phyloP scores from a whole-genome alignment of 2,797 vertebrate species.

The Pseudochaenichthys georgianus region DNA sequence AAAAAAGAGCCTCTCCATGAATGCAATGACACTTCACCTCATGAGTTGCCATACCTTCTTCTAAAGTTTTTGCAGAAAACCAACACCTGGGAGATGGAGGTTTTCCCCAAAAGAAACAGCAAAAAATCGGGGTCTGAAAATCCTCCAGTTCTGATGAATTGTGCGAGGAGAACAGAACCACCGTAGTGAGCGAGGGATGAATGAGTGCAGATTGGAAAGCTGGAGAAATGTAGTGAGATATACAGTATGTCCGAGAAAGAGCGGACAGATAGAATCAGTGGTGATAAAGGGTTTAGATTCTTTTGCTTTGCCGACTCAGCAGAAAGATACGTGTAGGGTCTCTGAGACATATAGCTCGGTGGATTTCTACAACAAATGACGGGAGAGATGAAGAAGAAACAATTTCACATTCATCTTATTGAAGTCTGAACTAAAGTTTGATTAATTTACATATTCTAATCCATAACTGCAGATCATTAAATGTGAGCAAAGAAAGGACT shows the following conservation, averaged over 20 bases:
- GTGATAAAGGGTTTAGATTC: slow-evolving; percentile 2
- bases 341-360: not conserved
- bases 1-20: slow-evolving; percentile 55
- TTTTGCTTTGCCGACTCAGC: slow-evolving; percentile 3
- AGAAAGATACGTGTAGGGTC: not conserved
- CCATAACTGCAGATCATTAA: slow-evolving; percentile 18
- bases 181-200: not conserved
- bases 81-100: slow-evolving; percentile 27
- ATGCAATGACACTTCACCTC: slow-evolving; percentile 47
- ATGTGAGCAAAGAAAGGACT: not conserved
- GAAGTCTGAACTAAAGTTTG: slow-evolving; percentile 10
- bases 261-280: not conserved
- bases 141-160: slow-evolving; percentile 13
- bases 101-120: slow-evolving; percentile 12
- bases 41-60: slow-evolving; percentile 34
- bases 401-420: not conserved
- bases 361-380: slow-evolving; percentile 3
- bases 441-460: slow-evolving; percentile 17
- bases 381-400: not conserved
- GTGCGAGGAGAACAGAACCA: slow-evolving; percentile 4
- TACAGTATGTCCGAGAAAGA: slow-evolving; percentile 1
- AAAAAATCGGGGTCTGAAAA: slow-evolving; percentile 14
- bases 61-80: slow-evolving; percentile 44
- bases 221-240: slow-evolving; percentile 1
- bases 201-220: not conserved